Evolutionary conservation across 2,797 vertebrate species (phyloP).

Genomic region (Melanotaenia maccullochi): DNA sequence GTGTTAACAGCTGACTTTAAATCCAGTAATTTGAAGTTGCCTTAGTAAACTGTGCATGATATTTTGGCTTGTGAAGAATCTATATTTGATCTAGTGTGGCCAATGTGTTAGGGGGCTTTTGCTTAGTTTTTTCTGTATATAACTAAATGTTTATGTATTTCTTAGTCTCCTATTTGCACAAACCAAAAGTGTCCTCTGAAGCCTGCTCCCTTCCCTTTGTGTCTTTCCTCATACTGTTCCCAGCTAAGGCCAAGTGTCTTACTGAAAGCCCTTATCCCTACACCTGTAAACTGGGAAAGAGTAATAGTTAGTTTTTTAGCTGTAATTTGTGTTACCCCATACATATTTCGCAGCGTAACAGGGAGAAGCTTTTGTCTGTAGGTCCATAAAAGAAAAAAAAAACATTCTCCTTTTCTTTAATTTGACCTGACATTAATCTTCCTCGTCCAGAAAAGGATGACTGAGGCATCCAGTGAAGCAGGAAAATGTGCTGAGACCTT

Average conservation of each 20-base stretch:
- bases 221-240: conserved; percentile 28
- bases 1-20: conserved; percentile 53
- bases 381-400: too few species aligned
- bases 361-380: neutral
- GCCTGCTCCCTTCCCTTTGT: conserved; percentile 52
- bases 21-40: conserved; percentile 69
- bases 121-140: conserved; percentile 59
- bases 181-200: conserved; percentile 77
- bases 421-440: too few species aligned
- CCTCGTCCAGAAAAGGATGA: too few species aligned
- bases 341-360: conserved; percentile 22
- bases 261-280: conserved; percentile 1
- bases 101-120: conserved; percentile 52
- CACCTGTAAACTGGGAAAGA: conserved; percentile 17
- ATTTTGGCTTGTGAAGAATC: conserved; percentile 66
- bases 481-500: too few species aligned
- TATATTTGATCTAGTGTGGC: conserved; percentile 64
- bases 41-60: conserved; percentile 77
- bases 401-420: too few species aligned
- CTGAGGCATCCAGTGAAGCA: too few species aligned
- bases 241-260: conserved; percentile 4
- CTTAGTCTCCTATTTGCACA: conserved; percentile 74
- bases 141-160: conserved; percentile 52
- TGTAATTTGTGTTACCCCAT: conserved; percentile 11
- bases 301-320: conserved; percentile 15